phyloP scores from a whole-genome alignment of 2,797 vertebrate species.

The Columba guinea region DNA sequence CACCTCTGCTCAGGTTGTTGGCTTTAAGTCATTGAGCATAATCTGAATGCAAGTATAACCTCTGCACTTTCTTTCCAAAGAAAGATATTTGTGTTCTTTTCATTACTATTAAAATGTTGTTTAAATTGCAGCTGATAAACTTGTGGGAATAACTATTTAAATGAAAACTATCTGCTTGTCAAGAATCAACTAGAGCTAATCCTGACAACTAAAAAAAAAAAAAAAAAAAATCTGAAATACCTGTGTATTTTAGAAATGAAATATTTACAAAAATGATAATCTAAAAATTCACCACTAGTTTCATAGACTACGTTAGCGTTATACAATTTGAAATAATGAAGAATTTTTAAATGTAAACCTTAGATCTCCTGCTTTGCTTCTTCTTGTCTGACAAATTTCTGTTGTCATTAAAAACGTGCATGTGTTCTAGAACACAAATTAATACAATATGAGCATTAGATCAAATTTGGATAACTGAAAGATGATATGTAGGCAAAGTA shows the following conservation, averaged over 20 bases:
- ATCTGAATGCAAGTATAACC: background rate
- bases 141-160: background rate
- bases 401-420: slow-evolving; percentile 14
- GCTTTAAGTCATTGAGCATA: background rate
- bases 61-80: background rate
- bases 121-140: background rate
- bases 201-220: background rate
- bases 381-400: background rate
- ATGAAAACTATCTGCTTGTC: background rate
- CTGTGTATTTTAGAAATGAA: background rate
- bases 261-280: background rate
- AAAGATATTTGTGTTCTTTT: background rate
- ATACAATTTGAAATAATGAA: background rate
- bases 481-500: background rate
- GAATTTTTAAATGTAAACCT: background rate
- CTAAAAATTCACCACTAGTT: background rate
- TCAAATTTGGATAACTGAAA: slow-evolving; percentile 36
- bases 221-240: background rate
- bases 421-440: background rate
- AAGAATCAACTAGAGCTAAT: background rate
- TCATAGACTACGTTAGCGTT: background rate
- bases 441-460: background rate
- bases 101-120: background rate
- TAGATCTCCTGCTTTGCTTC: background rate
- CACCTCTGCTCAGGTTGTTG: background rate